Percentiles rank a stretch among this genome's conserved stretches.
Conservation (phyloP, 2,113 vertebrate species). For the Ranitomeya variabilis region DNA sequence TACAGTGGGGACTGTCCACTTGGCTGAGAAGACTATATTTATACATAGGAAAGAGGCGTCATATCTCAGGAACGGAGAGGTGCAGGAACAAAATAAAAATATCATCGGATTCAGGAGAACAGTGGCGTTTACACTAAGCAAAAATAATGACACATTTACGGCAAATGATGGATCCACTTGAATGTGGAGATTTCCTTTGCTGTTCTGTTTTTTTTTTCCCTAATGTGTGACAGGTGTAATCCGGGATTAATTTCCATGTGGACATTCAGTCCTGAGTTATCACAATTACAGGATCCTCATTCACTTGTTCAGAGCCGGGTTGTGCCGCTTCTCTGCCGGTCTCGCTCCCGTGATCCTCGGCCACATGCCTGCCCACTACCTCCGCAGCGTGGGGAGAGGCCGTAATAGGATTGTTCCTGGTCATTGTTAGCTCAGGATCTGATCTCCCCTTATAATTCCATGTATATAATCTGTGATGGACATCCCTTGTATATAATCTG, state of each 20-base stretch:
- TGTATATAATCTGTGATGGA: too few relatives aligned
- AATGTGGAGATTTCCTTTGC: background rate
- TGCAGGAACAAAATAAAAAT: too few relatives aligned
- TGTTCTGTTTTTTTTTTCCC: background rate
- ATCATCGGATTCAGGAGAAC: too few relatives aligned
- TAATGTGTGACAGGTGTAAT: background rate
- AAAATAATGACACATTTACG: too few relatives aligned
- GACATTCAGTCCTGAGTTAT: background rate
- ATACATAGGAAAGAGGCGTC: too few relatives aligned
- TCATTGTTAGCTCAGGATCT: background rate
- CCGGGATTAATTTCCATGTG: background rate
- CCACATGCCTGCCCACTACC: too few relatives aligned
- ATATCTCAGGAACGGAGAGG: too few relatives aligned
- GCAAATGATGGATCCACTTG: too few relatives aligned
- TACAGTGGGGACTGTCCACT: too few relatives aligned
- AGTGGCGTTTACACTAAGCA: too few relatives aligned
- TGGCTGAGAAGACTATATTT: too few relatives aligned
- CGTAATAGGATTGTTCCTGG: background rate
- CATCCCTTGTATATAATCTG: background rate
- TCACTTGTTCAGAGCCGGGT: background rate
- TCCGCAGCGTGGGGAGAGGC: background rate
- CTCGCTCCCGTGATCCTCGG: too few relatives aligned
- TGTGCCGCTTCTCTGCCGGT: background rate
- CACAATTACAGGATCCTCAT: constrained; percentile 3
- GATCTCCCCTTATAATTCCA: background rate